A percentile compares a stretch with the other conserved stretches of the same genome.
Conservation (phyloP, 2,888 invertebrate species). For the Ectemnius continuus region DNA sequence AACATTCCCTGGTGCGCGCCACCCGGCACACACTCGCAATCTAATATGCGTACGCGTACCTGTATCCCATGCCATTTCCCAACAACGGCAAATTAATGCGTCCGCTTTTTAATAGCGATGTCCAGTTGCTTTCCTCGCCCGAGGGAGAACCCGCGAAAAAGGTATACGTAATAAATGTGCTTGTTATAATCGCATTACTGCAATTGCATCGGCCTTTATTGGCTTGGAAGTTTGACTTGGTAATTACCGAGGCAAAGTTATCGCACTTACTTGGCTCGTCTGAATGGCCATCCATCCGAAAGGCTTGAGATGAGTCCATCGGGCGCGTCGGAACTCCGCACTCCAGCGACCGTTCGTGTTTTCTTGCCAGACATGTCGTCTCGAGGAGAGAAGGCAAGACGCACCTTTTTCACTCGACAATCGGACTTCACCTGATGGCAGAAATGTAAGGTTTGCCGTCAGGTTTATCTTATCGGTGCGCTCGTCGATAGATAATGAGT, state of each 20-base stretch:
- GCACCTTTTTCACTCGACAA: not conserved
- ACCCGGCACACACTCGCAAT: too few relatives aligned
- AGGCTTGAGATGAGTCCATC: slow-evolving; percentile 21
- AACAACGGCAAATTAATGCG: too few relatives aligned
- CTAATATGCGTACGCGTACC: too few relatives aligned
- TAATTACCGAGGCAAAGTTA: slow-evolving; percentile 25
- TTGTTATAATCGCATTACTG: not conserved
- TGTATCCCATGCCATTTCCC: too few relatives aligned
- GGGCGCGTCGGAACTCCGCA: slow-evolving; percentile 22
- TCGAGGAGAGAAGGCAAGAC: not conserved
- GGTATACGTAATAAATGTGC: too few relatives aligned
- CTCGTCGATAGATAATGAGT: too few relatives aligned
- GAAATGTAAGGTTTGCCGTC: not conserved
- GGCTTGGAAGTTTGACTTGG: slow-evolving; percentile 25
- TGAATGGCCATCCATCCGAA: slow-evolving; percentile 52
- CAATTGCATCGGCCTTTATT: not conserved
- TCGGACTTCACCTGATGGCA: slow-evolving; percentile 7
- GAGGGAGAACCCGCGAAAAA: too few relatives aligned
- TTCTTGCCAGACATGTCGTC: slow-evolving; percentile 22
- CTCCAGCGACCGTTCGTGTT: slow-evolving; percentile 6
- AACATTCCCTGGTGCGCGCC: slow-evolving; percentile 34
- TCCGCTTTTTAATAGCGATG: too few relatives aligned
- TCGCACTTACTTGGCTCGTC: slow-evolving; percentile 56
- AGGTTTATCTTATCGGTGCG: slow-evolving; percentile 39
- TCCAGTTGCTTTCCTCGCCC: too few relatives aligned